phyloP scores from a whole-genome alignment of 2,888 invertebrate genomes.

The Didymodactylos carnosus region DNA sequence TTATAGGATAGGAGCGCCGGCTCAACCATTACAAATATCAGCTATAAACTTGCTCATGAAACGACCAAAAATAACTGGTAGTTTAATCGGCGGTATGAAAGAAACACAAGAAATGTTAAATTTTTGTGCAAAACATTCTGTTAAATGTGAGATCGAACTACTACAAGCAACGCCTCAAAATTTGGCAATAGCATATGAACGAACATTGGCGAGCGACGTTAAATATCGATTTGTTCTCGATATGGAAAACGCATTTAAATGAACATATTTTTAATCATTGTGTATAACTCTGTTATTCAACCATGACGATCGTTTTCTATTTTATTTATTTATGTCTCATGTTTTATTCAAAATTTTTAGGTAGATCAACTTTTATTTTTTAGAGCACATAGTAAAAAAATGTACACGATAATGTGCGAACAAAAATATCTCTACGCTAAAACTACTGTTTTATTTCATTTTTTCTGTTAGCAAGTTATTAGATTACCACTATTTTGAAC shows the following conservation, averaged over 20 bases:
- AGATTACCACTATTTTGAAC: no score
- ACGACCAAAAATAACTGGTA: not conserved
- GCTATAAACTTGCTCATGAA: not conserved
- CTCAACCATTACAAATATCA: not conserved
- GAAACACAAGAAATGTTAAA: not conserved
- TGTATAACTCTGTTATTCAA: no score
- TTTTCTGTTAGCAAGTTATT: no score
- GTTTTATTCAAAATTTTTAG: no score
- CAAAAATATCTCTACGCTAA: no score
- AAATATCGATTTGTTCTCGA: not conserved
- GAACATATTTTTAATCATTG: no score
- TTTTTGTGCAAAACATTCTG: not conserved
- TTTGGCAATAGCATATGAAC: not conserved
- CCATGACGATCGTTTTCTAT: no score
- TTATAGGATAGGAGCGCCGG: not conserved
- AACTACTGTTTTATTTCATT: no score
- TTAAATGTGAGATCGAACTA: not conserved
- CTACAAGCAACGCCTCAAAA: not conserved
- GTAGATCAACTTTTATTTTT: no score
- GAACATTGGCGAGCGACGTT: not conserved
- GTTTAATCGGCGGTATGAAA: not conserved
- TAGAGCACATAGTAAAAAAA: no score
- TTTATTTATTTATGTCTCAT: no score
- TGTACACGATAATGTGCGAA: no score
- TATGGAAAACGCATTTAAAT: not conserved